These are phyloP conservation scores for Trissoscelio sp. DNA, from an alignment of 2,888 invertebrate genomes.

Conservation along the genomic window DNA sequence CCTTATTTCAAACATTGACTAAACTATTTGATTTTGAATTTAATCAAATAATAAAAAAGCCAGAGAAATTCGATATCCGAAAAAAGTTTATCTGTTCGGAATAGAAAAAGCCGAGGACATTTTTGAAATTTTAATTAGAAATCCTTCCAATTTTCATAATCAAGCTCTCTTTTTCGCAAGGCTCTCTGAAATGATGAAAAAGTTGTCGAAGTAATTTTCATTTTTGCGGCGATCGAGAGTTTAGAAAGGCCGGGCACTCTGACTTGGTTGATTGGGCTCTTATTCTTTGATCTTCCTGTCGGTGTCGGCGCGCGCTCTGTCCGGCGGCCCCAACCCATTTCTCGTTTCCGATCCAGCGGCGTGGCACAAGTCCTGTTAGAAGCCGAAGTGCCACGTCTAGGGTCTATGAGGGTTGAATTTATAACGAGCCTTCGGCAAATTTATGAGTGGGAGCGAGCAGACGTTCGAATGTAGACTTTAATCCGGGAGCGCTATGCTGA, in stretches of 20 bases:
- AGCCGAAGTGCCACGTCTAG: slow-evolving; percentile 69
- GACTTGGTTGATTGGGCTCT: slow-evolving; percentile 64
- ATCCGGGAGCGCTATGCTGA: slow-evolving; percentile 79
- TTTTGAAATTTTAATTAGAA: slow-evolving; percentile 50
- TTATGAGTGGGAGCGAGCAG: slow-evolving; percentile 76
- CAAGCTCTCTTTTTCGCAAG: slow-evolving; percentile 6
- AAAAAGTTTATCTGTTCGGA: neutral
- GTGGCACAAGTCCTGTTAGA: slow-evolving; percentile 66
- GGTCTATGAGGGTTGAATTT: slow-evolving; percentile 78
- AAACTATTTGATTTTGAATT: no score
- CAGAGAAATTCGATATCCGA: neutral
- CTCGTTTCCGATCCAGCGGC: slow-evolving; percentile 65
- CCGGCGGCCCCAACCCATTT: slow-evolving; percentile 52
- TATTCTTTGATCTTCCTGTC: slow-evolving; percentile 67
- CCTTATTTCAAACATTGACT: no score
- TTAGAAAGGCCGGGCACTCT: slow-evolving; percentile 54
- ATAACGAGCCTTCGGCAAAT: slow-evolving; percentile 78
- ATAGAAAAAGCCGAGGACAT: neutral
- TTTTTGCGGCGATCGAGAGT: slow-evolving; percentile 58
- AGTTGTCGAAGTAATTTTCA: slow-evolving; percentile 60
- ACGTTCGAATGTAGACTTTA: slow-evolving; percentile 82
- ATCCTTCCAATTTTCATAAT: slow-evolving; percentile 40
- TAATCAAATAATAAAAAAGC: neutral
- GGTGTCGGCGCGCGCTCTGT: slow-evolving; percentile 47
- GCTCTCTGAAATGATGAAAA: slow-evolving; percentile 41